These are phyloP conservation scores for Criorhina ranunculi DNA, from an alignment of 2,888 invertebrate genomes.

Conservation along the genomic window DNA sequence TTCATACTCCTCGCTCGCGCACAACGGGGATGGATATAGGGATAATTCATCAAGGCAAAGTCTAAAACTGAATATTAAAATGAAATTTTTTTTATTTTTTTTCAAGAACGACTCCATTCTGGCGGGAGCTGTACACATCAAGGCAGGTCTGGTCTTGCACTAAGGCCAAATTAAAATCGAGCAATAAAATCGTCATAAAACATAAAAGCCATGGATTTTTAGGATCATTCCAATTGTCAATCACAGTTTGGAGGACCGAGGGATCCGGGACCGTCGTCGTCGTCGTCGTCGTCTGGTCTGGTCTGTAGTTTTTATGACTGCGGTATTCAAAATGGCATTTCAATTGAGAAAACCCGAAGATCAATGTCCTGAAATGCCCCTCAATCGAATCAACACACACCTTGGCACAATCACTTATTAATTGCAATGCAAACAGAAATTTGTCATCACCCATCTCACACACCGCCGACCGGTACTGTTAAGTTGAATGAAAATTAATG, in stretches of 20 bases:
- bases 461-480: conserved; percentile 60
- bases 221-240: conserved; percentile 46
- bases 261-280: too few relatives aligned
- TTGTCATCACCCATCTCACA: conserved; percentile 71
- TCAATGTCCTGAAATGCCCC: conserved; percentile 61
- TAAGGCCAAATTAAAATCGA: conserved; percentile 36
- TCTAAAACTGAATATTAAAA: conserved; percentile 72
- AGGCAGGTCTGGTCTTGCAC: conserved; percentile 34
- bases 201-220: conserved; percentile 39
- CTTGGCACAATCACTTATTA: conserved; percentile 70
- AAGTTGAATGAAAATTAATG: conserved; percentile 74
- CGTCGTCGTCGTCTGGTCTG: conserved; percentile 15
- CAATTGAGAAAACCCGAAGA: conserved; percentile 21
- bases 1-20: conserved; percentile 39
- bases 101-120: conserved; percentile 51
- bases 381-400: conserved; percentile 45
- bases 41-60: conserved; percentile 70
- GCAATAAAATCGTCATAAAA: conserved; percentile 63
- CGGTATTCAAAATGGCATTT: background rate
- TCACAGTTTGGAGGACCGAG: conserved; percentile 18
- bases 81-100: conserved; percentile 32
- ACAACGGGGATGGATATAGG: too few relatives aligned
- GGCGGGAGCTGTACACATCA: conserved; percentile 39
- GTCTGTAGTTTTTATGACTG: conserved; percentile 1
- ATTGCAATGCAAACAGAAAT: conserved; percentile 70